phyloP scores from a whole-genome alignment of 2,888 invertebrate species.

The Perizoma affinitatum region DNA sequence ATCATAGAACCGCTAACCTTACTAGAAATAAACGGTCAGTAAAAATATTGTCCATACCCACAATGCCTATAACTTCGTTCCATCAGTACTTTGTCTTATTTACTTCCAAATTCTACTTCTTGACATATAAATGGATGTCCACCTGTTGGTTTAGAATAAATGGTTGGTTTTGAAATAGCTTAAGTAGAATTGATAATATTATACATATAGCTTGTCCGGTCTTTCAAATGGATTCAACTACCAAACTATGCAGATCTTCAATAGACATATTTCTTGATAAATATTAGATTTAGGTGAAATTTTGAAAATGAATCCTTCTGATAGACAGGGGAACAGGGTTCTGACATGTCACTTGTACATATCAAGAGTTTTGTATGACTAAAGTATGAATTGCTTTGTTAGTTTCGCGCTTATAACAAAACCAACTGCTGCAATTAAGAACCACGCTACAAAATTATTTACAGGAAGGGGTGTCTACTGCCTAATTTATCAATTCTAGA shows the following conservation, averaged over 20 bases:
- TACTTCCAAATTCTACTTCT: constrained; percentile 28
- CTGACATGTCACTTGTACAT: not conserved
- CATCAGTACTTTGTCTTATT: constrained; percentile 24
- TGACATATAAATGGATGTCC: constrained; percentile 27
- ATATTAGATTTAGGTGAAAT: too few relatives aligned
- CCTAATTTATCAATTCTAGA: constrained; percentile 1
- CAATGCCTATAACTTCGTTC: constrained; percentile 30
- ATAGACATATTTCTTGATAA: not conserved
- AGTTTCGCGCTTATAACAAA: constrained; percentile 6
- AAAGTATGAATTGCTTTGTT: not conserved
- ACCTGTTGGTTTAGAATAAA: constrained; percentile 31
- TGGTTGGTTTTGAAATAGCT: constrained; percentile 7
- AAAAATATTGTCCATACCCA: constrained; percentile 26
- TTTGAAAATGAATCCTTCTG: not conserved
- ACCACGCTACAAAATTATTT: constrained; percentile 29
- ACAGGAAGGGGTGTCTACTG: constrained; percentile 15
- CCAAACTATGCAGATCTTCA: not conserved
- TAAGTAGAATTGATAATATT: not conserved
- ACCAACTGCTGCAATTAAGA: constrained; percentile 14
- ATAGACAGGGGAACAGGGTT: not conserved
- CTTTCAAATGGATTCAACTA: constrained; percentile 2
- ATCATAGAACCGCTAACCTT: constrained; percentile 5
- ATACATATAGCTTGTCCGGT: not conserved
- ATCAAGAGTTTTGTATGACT: not conserved
- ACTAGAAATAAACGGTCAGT: constrained; percentile 15